Evolutionary conservation across 2,113 vertebrate genomes (phyloP).

Genomic region (Thalassarche chlororhynchos): DNA sequence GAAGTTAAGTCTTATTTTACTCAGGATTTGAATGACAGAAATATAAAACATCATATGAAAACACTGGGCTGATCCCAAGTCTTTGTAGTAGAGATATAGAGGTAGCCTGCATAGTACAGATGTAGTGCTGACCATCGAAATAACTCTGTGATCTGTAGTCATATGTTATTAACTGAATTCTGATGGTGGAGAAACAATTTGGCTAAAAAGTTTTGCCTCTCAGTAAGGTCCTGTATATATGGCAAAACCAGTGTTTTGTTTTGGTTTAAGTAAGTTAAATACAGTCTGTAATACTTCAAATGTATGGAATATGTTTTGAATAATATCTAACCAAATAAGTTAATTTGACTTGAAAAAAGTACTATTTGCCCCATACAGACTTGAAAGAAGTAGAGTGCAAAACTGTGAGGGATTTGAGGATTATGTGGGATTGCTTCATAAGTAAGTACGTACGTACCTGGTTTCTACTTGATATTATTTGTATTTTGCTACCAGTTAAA

Average conservation of each 20-base stretch:
- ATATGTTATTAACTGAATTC: background rate
- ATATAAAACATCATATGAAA: background rate
- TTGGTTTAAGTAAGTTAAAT: background rate
- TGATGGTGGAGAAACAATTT: background rate
- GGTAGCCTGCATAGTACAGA: too few relatives aligned
- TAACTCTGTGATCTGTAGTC: background rate
- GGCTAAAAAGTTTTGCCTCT: background rate
- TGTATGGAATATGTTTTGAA: background rate
- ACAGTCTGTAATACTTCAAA: background rate
- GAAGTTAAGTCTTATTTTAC: background rate
- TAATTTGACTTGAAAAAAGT: background rate
- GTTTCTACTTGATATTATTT: background rate
- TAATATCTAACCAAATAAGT: background rate
- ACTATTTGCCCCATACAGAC: background rate
- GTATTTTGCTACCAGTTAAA: background rate
- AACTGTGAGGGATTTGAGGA: background rate
- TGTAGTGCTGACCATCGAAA: background rate
- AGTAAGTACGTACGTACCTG: background rate
- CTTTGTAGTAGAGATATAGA: background rate
- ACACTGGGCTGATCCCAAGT: background rate
- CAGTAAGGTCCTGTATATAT: too few relatives aligned
- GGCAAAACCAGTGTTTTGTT: background rate
- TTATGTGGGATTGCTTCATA: background rate
- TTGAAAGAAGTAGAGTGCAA: background rate
- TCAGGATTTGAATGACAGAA: background rate